Base-by-base conservation (phyloP, 1,140 invertebrate species). In the Xylocopa sonorina region DNA sequence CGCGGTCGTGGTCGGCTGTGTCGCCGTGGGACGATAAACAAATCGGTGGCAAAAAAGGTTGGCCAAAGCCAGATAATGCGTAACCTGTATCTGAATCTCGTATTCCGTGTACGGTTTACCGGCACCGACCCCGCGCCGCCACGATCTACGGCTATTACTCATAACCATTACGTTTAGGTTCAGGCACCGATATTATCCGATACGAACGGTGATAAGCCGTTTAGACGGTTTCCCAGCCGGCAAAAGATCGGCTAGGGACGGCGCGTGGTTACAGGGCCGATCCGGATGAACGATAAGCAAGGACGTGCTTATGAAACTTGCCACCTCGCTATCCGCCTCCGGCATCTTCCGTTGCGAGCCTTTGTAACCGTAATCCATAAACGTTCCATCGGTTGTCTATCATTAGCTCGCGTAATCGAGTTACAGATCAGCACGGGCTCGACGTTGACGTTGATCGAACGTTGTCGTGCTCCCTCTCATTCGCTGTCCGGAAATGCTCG, bases 131-230 rank as follows among this genome's bases (percentile, higher is more conserved):
- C 69, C 57, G 62, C 79, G 55, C 74, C 73, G 82, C 85, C 88
- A 84, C 88, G 83, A 89, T 89, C 88, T 89, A 66, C 60, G 67
- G 81, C 85, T 87, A 88, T 89, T 89, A 88, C 83, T 89, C 88
- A 81, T 86, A 84, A 83, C 76, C 78, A 86, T 86, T 86, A 86
- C 77, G 68, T 83, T 84, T 74, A 64, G 74, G 71, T 81, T 76
- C 77, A 55, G 74, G 69, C 66, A 81, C 75, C 71, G 81, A 87
- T 86, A 86, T 86, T 84, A 87, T 86, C 78, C 85, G 84, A 87
- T 84, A n/a, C n/a, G 71, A 75, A 75, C 77, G 18, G 67, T 72
- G 84, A 86, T 86, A 86, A 83, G 84, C 82, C 77, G 84, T 86
- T 86, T 87, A 87, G 81, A 86, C 83, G 69, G 77, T 86, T 86